Base-by-base conservation (phyloP, 2,797 vertebrate genomes). In the Acipenser ruthenus region DNA sequence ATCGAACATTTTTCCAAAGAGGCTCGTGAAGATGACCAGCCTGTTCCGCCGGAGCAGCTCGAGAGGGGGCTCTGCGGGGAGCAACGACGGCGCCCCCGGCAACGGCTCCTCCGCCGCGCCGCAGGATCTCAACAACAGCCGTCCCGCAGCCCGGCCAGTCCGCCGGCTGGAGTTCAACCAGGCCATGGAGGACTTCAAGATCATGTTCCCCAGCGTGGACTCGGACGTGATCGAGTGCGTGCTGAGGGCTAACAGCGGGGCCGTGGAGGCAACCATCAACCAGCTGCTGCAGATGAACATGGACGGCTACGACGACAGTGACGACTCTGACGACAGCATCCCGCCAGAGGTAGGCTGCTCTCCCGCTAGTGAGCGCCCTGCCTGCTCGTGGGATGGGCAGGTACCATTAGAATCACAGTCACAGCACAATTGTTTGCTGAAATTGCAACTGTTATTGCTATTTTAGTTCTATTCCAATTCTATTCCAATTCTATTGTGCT, bases 101-200 rank as follows among this genome's bases (percentile, higher is more conserved):
- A 67, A 75, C 0, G 52, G 72, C 0, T 70, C 74, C 3, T 77
- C 78, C 52, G 72, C 72, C 0, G 49, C 66, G 0, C 72, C 88
- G 1, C 93, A 93, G 67, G 92, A 94, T 78, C 95, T 98, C 74
- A 98, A 98, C 86, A 98, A 98, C 83, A 95, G 92, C 80, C 85
- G 91, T 72, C 90, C 95, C 0, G 53, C 80, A 49, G 82, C 87
- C 69, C 86, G 92, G 71, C 94, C 94, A 78, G 94, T 98, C 56
- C 84, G 94, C 9, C 91, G 95, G 66, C 87, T 99, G 63, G 96
- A 99, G 83, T 98, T 99, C 79, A 98, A 96, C 86, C 95, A 99
- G 86, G 96, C 96, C 73, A 99, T 98, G 96, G 93, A 97, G 76
- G 95, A 99, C 86, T 99, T 99, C 84, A 98, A 95, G 80, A 95